Evolutionary conservation across 2,113 vertebrate species (phyloP).

Genomic region (Xyrauchen texanus): DNA sequence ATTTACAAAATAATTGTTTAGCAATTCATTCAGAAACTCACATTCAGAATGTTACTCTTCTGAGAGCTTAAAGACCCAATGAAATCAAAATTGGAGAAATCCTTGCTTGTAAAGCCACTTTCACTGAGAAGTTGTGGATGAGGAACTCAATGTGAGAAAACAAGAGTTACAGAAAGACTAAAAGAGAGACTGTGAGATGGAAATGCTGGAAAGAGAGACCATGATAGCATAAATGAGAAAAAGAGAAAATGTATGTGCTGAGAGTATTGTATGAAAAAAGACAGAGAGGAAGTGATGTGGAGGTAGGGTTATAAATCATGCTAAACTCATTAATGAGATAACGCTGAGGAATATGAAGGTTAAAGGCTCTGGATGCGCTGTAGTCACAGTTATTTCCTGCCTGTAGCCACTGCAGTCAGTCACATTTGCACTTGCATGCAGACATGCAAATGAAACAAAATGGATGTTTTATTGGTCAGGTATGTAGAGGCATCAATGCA

Average conservation of each 20-base stretch:
- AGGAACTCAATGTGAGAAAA: no score
- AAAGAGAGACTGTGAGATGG: background rate
- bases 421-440: background rate
- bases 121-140: no score
- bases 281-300: slow-evolving; percentile 39
- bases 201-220: slow-evolving; percentile 37
- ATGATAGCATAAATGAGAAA: background rate
- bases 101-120: no score
- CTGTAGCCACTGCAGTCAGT: slow-evolving; percentile 20
- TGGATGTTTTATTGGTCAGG: no score
- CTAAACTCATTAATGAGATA: slow-evolving; percentile 59
- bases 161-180: no score
- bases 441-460: background rate
- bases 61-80: no score
- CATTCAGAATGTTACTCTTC: no score
- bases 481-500: no score
- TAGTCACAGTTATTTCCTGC: slow-evolving; percentile 40
- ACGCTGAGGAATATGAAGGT: slow-evolving; percentile 51
- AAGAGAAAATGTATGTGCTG: slow-evolving; percentile 1
- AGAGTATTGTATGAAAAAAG: slow-evolving; percentile 22
- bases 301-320: slow-evolving; percentile 55
- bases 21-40: no score
- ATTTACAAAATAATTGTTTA: no score
- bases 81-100: no score
- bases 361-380: slow-evolving; percentile 46